Percentiles rank a stretch among this genome's conserved stretches.
Evolutionary conservation across 2,113 vertebrate species (phyloP).

Genomic region (Pituophis catenifer): DNA sequence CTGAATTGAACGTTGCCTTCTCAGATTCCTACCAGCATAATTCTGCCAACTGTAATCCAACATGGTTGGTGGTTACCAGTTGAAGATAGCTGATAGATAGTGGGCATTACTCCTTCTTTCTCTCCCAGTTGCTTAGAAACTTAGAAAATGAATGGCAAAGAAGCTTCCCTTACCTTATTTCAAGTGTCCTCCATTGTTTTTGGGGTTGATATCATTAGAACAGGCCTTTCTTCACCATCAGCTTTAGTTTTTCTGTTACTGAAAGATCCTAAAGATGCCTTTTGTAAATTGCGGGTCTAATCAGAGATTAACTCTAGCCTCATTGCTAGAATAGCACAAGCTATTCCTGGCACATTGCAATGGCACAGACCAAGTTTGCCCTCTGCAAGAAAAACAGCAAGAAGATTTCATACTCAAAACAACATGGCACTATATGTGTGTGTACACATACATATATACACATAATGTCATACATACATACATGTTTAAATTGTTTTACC

Average conservation of each 20-base stretch:
- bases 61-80: background rate
- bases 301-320: conserved; percentile 14
- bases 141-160: background rate
- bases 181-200: background rate
- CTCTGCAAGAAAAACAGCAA: background rate
- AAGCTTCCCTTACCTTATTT: background rate
- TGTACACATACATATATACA: no score
- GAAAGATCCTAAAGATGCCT: background rate
- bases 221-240: background rate
- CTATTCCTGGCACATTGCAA: conserved; percentile 5
- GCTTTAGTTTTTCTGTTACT: background rate
- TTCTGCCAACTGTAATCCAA: background rate
- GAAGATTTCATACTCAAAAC: background rate
- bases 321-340: background rate
- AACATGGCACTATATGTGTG: background rate
- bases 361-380: background rate
- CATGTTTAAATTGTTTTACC: background rate
- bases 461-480: no score
- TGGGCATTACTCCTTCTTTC: background rate
- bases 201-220: no score
- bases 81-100: background rate
- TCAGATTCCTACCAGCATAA: background rate
- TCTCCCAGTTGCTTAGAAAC: background rate
- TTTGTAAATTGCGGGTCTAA: background rate
- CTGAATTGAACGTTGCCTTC: background rate